Conservation (phyloP, 35 echinoderm and acorn worm genomes). For the Hemicentrotus pulcherrimus region DNA sequence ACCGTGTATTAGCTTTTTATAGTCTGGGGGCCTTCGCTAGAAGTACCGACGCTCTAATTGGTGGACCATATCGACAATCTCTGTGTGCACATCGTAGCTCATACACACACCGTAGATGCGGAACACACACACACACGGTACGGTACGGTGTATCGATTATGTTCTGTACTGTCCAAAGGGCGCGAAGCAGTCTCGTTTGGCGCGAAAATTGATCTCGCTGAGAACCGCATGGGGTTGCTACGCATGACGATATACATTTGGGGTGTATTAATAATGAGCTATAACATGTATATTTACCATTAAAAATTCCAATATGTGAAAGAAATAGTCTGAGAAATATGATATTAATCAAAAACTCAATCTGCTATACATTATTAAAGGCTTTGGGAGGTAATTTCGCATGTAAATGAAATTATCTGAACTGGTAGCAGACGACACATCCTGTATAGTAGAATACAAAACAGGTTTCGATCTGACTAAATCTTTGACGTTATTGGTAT, state of each 20-base stretch:
- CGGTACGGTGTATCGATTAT: no score
- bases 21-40: background rate
- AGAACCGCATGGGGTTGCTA: background rate
- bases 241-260: background rate
- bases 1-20: background rate
- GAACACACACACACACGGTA: background rate
- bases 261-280: background rate
- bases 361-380: background rate
- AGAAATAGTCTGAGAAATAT: no score
- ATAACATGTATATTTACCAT: no score
- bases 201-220: background rate
- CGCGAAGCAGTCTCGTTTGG: background rate
- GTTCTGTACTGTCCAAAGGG: background rate
- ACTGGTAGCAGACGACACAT: background rate
- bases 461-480: background rate
- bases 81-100: background rate
- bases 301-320: no score
- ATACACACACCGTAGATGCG: background rate
- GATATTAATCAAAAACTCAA: no score
- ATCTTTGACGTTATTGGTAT: background rate
- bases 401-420: background rate
- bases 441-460: background rate
- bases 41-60: background rate
- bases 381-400: background rate
- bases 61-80: background rate